A percentile compares a stretch with the other conserved stretches of the same genome.
These are phyloP conservation scores for Polydrusus pterygomalis DNA, from an alignment of 2,888 invertebrate genomes.

Conservation along the genomic window DNA sequence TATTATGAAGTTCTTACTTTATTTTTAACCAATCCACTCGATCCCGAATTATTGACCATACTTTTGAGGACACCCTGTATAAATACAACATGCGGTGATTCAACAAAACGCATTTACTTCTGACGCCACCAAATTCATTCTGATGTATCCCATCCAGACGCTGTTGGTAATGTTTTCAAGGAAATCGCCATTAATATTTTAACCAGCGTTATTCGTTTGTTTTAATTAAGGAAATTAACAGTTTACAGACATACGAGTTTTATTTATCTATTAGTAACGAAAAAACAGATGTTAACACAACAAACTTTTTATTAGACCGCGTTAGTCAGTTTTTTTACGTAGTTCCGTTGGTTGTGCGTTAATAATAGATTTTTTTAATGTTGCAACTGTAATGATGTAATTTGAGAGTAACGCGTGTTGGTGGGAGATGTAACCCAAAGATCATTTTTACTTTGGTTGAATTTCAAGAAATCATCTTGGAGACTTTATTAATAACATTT, in stretches of 20 bases:
- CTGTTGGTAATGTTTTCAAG: slow-evolving; percentile 9
- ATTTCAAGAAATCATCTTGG: no score
- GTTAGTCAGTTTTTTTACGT: slow-evolving; percentile 17
- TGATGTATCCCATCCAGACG: slow-evolving; percentile 7
- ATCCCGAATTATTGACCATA: no score
- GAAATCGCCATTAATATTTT: slow-evolving; percentile 22
- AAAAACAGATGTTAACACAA: slow-evolving; percentile 20
- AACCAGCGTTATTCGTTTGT: slow-evolving; percentile 22
- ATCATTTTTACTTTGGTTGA: no score
- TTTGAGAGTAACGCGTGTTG: no score
- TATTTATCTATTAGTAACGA: slow-evolving; percentile 6
- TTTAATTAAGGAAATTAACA: slow-evolving; percentile 26
- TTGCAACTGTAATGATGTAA: no score
- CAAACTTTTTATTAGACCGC: slow-evolving; percentile 5
- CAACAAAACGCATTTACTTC: not conserved
- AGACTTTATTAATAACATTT: no score
- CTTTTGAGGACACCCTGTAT: no score
- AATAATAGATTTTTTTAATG: not conserved
- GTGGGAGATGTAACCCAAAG: no score
- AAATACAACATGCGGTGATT: not conserved
- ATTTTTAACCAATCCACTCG: no score
- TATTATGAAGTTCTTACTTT: no score
- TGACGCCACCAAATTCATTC: slow-evolving; percentile 9
- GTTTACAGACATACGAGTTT: slow-evolving; percentile 18
- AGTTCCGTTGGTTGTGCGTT: not conserved